Evolutionary conservation across 2,888 invertebrate genomes (phyloP), one percentile per base, ranked within the genome.

Genomic region (Hololepta plana): DNA sequence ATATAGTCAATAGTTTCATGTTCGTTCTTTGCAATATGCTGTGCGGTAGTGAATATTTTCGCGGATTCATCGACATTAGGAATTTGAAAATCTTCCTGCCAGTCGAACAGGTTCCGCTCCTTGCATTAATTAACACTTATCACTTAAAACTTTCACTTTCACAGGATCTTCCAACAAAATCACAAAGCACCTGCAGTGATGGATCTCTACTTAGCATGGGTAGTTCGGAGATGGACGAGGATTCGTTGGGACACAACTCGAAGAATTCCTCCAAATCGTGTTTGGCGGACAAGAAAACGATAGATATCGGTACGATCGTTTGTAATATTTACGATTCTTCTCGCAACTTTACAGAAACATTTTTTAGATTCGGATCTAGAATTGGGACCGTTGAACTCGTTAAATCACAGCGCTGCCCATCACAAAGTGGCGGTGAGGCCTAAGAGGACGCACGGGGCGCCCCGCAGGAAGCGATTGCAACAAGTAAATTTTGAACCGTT

Each of bases 391-490:
- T 58, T 67, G 44, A 60, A 64, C 42, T 71, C 75, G 30, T 60
- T 81, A 40, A 77, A 75, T 44, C 80, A 81, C 55, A 72, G 73
- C 32, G 81, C 80, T 23, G 81, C 81, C 30, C 68, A 66, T 40
- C 81, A 81, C 59, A 73, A 75, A 56, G 80, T 80, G 63, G 69
- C 80, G 24, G 69, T 81, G 31, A 62, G 73, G 23, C 80, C 80
- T 12, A 66, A 71, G 34, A 64, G 76, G 40, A 79, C 73, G 31
- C 75, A 77, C 48, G 76, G 73, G 34, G 72, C 74, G 13, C 74
- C 76, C 4, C 51, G 73, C 25, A 62, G 72, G 42, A 67, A 72
- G 50, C 61, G 68, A n/a, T n/a, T n/a, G n/a, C n/a, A n/a, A n/a
- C n/a, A n/a, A 23, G 12, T 23, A 6, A 12, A 6, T 6, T 5